phyloP scores from a whole-genome alignment of 2,113 vertebrate species.

The Albula glossodonta region DNA sequence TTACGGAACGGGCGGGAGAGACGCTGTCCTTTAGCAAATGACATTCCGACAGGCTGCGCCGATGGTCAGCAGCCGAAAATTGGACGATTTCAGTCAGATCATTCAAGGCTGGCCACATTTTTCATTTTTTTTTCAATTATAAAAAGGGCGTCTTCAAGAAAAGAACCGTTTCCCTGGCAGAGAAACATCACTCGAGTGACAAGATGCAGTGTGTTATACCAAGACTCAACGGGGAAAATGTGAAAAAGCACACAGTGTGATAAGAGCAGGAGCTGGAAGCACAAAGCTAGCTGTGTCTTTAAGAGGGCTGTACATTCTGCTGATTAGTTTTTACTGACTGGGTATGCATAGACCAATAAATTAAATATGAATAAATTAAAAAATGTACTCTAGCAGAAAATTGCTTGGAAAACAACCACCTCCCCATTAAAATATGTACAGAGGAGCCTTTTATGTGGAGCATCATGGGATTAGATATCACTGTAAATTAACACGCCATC shows the following conservation, averaged over 20 bases:
- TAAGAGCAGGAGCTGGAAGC: slow-evolving; percentile 35
- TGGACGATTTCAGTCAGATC: slow-evolving; percentile 63
- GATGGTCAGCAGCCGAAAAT: slow-evolving; percentile 57
- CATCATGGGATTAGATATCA: slow-evolving; percentile 81
- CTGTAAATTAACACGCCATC: slow-evolving; percentile 85
- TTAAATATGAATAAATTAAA: slow-evolving; percentile 81
- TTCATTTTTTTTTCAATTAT: slow-evolving; percentile 49
- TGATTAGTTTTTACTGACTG: slow-evolving; percentile 76
- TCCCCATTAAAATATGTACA: slow-evolving; percentile 77
- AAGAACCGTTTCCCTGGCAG: slow-evolving; percentile 55
- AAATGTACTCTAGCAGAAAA: slow-evolving; percentile 83
- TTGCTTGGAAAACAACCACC: slow-evolving; percentile 79
- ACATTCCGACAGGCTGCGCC: slow-evolving; percentile 50
- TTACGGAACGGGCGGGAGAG: slow-evolving; percentile 44
- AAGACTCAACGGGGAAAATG: slow-evolving; percentile 35
- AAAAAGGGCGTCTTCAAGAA: slow-evolving; percentile 66
- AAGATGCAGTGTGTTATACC: slow-evolving; percentile 47
- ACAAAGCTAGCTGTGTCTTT: slow-evolving; percentile 64
- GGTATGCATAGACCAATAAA: slow-evolving; percentile 78
- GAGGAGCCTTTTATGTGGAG: slow-evolving; percentile 75
- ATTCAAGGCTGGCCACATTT: slow-evolving; percentile 67
- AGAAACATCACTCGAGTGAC: slow-evolving; percentile 57
- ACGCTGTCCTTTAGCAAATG: slow-evolving; percentile 52
- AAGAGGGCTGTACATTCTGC: slow-evolving; percentile 71
- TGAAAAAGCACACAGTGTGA: background rate